Evolutionary conservation across 2,888 invertebrate species (phyloP).

Genomic region (Nephrotoma guestfalica): DNA sequence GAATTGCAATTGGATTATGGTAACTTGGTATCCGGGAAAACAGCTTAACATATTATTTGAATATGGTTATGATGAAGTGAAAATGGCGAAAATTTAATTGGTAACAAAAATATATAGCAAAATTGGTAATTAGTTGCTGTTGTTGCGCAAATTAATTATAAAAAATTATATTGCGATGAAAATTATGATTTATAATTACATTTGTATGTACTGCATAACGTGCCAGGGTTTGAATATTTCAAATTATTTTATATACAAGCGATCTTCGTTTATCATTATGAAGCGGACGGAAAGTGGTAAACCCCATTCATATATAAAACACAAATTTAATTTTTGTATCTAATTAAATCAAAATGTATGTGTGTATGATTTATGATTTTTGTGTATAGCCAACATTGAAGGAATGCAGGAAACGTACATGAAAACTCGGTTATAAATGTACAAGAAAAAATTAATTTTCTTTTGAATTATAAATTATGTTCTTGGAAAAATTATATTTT

Average conservation of each 20-base stretch:
- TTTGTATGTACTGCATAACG: background rate
- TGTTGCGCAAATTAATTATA: background rate
- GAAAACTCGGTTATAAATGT: background rate
- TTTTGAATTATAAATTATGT: background rate
- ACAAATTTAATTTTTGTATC: background rate
- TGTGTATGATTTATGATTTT: background rate
- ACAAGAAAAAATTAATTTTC: background rate
- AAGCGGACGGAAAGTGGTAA: too few species aligned
- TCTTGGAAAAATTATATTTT: background rate
- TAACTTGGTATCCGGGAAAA: background rate
- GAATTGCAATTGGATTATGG: background rate
- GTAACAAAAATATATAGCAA: background rate
- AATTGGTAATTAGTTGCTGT: background rate
- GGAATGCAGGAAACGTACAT: background rate
- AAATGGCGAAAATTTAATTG: background rate
- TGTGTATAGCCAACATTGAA: background rate
- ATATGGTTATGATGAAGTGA: background rate
- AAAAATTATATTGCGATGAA: background rate
- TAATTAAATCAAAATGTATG: background rate
- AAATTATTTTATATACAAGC: background rate
- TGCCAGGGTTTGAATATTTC: background rate
- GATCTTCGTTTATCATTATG: background rate
- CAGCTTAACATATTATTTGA: background rate
- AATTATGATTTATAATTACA: background rate
- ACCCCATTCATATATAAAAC: background rate